These are phyloP conservation scores for Gasterosteus nipponicus DNA, from an alignment of 2,113 vertebrate species.

Conservation along the genomic window DNA sequence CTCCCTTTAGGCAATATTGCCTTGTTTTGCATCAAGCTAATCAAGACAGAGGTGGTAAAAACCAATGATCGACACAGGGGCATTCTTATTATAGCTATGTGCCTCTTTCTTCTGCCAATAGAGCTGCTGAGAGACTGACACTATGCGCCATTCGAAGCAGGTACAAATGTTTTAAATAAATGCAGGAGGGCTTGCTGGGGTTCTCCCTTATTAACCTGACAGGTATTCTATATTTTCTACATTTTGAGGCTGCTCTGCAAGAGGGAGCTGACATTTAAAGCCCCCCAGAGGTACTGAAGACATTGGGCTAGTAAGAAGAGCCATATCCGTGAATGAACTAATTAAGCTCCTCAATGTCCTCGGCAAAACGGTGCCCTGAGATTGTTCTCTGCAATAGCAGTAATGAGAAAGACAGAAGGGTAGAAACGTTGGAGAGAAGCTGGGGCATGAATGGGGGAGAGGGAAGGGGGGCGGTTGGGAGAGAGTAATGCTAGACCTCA, in stretches of 20 bases:
- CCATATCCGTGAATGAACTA: constrained; percentile 75
- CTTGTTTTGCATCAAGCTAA: constrained; percentile 16
- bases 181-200: constrained; percentile 28
- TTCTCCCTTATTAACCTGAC: constrained; percentile 63
- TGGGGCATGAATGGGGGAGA: background rate
- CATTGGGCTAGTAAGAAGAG: constrained; percentile 63
- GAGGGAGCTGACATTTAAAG: constrained; percentile 69
- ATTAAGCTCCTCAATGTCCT: constrained; percentile 79
- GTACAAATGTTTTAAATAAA: constrained; percentile 51
- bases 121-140: background rate
- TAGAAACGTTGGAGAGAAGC: constrained; percentile 26
- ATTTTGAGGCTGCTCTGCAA: constrained; percentile 61
- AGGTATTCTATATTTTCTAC: constrained; percentile 68
- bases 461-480: background rate
- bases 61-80: background rate
- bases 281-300: constrained; percentile 69
- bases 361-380: constrained; percentile 74
- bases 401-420: constrained; percentile 68
- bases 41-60: constrained; percentile 7
- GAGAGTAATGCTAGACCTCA: background rate
- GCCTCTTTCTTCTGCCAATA: background rate
- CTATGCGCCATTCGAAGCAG: constrained; percentile 17
- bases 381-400: constrained; percentile 71
- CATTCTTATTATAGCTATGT: constrained; percentile 13
- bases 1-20: constrained; percentile 4